Evolutionary conservation across 2,888 invertebrate genomes (phyloP), one percentile per base, ranked within the genome.

Genomic region (Syritta pipiens): DNA sequence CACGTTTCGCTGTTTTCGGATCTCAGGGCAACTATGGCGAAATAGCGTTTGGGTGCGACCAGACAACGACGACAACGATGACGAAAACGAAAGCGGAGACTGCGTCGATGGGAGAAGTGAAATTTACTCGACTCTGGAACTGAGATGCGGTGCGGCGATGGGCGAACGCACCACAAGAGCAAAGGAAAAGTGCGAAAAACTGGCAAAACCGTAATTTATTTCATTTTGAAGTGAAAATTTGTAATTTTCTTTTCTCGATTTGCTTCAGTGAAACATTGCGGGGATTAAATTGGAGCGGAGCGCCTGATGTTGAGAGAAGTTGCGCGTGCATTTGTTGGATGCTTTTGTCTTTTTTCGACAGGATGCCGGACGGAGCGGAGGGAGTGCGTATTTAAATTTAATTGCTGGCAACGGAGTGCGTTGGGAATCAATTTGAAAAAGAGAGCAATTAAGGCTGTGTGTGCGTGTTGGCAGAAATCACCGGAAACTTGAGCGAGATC

Each of bases 221-320:
- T 74, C 12, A 46, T 71, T 72, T 60, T 62, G 20, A 62, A 57
- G 72, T 67, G 68, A 79, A 79, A 67, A 68, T 79, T 79, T 72
- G 67, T 79, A 74, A 74, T 79, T 79, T 62, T 74, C 74, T 46
- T 68, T 74, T 62, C 32, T n/a, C 74, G 79, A 72, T 79, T 74
- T 79, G 79, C 79, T 74, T 79, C 79, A 74, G 35, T 74, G 74
- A 62, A 62, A 79, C 62, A 67, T 74, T 79, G 72, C 72, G 57
- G 67, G 53, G 35, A 79, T 79, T 79, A 79, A 79, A 79, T 79
- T 74, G 74, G 79, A 79, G 40, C 72, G 57, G 32, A 14, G 14
- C 1, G 30, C 4, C 3, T 10, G 7, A 10, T 10, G 30, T 10
- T 30, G 30, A n/a, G 30, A n/a, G 4, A 2, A 10, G n/a, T 10